These are phyloP conservation scores for Asteroscopus sphinx DNA, from an alignment of 2,888 invertebrate genomes.

Conservation along the genomic window DNA sequence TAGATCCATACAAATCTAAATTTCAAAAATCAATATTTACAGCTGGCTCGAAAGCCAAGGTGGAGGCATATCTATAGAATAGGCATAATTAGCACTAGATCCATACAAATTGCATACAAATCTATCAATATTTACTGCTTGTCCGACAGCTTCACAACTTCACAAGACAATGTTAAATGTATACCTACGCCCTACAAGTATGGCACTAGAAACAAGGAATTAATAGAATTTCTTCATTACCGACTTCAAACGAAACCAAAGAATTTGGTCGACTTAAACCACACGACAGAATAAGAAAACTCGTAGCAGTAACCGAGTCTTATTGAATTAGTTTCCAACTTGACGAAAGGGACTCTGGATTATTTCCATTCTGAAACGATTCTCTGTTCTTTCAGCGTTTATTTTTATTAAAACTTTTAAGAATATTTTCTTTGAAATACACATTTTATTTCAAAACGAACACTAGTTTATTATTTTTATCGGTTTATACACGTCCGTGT, in stretches of 20 bases:
- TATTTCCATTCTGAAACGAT: constrained; percentile 66
- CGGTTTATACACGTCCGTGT: no score
- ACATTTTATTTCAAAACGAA: constrained; percentile 32
- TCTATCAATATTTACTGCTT: no score
- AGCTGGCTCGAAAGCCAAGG: no score
- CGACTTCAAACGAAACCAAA: constrained; percentile 2
- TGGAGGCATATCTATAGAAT: no score
- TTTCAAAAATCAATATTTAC: no score
- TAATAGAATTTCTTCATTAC: constrained; percentile 17
- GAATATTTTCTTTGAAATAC: constrained; percentile 24
- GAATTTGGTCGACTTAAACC: constrained; percentile 43
- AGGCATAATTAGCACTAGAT: no score
- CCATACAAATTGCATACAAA: no score
- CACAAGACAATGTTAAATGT: neutral
- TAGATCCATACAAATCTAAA: no score
- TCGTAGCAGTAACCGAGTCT: constrained; percentile 62
- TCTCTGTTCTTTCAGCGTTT: constrained; percentile 34
- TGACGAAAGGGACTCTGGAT: constrained; percentile 64
- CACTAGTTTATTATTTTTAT: constrained; percentile 7
- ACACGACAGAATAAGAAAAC: constrained; percentile 48
- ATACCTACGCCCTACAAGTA: neutral
- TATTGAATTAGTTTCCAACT: constrained; percentile 78
- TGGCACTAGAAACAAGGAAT: constrained; percentile 2
- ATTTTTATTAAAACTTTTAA: constrained; percentile 46
- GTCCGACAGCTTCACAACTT: no score